Percentiles rank a stretch among this genome's conserved stretches.
Conservation (phyloP, 2,797 vertebrate genomes). For the Clarias fuscus region DNA sequence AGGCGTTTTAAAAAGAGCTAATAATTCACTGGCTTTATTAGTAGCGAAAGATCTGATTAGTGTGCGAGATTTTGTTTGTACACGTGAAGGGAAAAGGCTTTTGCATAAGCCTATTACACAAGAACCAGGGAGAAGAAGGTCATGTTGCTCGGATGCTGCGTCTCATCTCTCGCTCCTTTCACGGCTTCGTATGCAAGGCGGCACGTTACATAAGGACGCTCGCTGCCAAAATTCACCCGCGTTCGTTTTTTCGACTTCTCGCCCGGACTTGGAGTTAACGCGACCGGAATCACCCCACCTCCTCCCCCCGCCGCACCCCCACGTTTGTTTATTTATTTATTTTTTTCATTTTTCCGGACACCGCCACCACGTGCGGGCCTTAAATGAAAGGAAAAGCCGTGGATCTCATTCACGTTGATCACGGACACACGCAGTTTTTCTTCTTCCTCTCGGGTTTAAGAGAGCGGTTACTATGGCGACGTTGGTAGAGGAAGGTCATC, state of each 20-base stretch:
- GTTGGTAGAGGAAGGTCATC: constrained; percentile 60
- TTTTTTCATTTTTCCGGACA: not conserved
- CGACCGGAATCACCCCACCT: no score
- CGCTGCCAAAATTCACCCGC: constrained; percentile 39
- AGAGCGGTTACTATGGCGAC: constrained; percentile 70
- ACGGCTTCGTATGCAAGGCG: constrained; percentile 29
- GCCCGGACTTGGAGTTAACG: constrained; percentile 30
- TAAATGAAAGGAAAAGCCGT: constrained; percentile 37
- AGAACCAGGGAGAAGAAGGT: not conserved
- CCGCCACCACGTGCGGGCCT: constrained; percentile 20
- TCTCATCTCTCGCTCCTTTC: not conserved
- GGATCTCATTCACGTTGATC: constrained; percentile 8
- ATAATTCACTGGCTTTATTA: not conserved
- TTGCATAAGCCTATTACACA: constrained; percentile 7
- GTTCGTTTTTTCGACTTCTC: not conserved
- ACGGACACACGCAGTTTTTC: constrained; percentile 9
- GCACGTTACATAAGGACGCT: constrained; percentile 51
- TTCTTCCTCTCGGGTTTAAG: constrained; percentile 47
- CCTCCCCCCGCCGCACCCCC: not conserved
- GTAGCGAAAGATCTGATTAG: not conserved
- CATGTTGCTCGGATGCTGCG: not conserved
- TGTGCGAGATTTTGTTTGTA: not conserved
- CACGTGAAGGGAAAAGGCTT: not conserved
- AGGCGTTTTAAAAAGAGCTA: no score
- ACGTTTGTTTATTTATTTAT: not conserved